Evolutionary conservation across 2,888 invertebrate genomes (phyloP).

Genomic region (Drosophila rubida): DNA sequence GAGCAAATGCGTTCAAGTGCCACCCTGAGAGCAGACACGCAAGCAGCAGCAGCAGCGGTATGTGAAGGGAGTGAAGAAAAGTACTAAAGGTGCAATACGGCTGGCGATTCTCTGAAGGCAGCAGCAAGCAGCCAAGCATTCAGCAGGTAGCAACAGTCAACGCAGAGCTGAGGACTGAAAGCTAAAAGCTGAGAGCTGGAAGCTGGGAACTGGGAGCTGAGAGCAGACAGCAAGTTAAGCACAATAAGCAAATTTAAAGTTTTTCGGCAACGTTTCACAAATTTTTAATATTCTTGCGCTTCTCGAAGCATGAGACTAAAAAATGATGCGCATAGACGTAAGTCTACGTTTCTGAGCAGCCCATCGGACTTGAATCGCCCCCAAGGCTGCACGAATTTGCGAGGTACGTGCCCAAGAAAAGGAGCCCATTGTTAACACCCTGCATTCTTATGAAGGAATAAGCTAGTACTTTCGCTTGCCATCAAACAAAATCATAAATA

Average conservation of each 20-base stretch:
- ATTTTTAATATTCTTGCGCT: constrained; percentile 16
- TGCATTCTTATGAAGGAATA: neutral
- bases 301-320: neutral
- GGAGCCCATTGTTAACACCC: constrained; percentile 14
- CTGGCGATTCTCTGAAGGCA: neutral
- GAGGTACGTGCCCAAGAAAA: constrained; percentile 19
- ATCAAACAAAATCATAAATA: neutral
- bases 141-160: neutral
- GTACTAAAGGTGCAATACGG: constrained; percentile 12
- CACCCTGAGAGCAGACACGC: neutral
- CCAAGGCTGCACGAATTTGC: constrained; percentile 24
- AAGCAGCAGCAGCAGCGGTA: neutral
- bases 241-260: constrained; percentile 46
- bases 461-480: neutral
- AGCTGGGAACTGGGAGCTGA: no score
- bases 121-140: constrained; percentile 2
- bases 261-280: constrained; percentile 21
- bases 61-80: neutral
- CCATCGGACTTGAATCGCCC: constrained; percentile 23
- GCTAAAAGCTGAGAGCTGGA: neutral
- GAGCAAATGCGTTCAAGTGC: constrained; percentile 30
- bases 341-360: constrained; percentile 11
- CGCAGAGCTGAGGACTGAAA: neutral
- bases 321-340: constrained; percentile 8
- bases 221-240: constrained; percentile 21